Evolutionary conservation across 2,113 vertebrate genomes (phyloP).

Genomic region (Chauna torquata): DNA sequence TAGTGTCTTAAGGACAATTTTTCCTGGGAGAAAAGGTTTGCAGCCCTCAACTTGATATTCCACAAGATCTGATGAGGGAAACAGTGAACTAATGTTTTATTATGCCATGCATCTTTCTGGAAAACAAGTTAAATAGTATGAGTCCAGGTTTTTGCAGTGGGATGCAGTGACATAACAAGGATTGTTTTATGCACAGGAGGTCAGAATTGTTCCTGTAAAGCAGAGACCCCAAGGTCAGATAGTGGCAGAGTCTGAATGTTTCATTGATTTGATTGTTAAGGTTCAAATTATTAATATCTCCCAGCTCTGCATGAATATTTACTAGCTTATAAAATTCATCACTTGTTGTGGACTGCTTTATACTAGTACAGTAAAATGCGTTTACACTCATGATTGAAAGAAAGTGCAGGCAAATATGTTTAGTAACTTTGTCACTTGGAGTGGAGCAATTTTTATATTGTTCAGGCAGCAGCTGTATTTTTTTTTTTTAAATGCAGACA

Average conservation of each 20-base stretch:
- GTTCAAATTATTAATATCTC: not conserved
- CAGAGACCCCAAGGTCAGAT: not conserved
- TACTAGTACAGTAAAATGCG: not conserved
- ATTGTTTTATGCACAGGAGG: not conserved
- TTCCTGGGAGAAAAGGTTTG: not conserved
- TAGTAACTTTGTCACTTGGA: not conserved
- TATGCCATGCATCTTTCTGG: not conserved
- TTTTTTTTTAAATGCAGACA: not conserved
- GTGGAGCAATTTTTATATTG: not conserved
- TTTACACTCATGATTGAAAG: not conserved
- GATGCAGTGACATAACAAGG: not conserved
- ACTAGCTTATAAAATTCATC: not conserved
- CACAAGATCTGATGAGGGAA: not conserved
- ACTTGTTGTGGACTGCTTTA: not conserved
- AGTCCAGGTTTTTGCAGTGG: not conserved
- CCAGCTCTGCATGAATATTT: not conserved
- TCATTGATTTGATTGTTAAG: not conserved
- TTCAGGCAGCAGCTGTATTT: not conserved
- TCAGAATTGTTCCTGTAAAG: not conserved
- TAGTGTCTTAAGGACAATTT: not conserved
- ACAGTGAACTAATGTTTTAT: not conserved
- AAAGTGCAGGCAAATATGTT: not conserved
- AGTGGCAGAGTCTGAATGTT: not conserved
- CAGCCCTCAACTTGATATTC: not conserved
- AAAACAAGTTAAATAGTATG: not conserved